Percentiles rank a stretch among this genome's conserved stretches.
Conservation (phyloP, 37 sponge, comb jelly and placozoan genomes). For the Chondrosia reniformis region DNA sequence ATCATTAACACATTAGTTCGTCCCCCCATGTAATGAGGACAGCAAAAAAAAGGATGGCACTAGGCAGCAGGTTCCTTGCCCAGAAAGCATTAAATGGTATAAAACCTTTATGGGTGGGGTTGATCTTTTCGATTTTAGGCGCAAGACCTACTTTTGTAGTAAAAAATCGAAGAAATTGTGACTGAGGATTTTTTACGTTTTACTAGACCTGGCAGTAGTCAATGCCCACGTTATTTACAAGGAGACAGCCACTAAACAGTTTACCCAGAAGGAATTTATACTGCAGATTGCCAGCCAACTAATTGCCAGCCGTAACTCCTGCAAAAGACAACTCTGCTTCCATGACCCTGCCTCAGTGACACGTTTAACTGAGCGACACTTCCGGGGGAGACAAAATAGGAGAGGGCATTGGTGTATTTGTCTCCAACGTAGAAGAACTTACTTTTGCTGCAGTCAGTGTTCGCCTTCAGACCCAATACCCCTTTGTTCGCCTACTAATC, state of each 20-base stretch:
- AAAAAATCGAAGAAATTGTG: constrained; percentile 5
- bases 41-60: not conserved
- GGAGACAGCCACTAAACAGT: not conserved
- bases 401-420: constrained; percentile 1
- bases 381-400: no score
- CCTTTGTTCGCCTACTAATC: not conserved
- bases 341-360: constrained; percentile 4
- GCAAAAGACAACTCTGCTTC: not conserved
- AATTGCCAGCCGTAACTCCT: not conserved
- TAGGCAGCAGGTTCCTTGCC: not conserved
- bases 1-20: not conserved
- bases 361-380: not conserved
- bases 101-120: constrained; percentile 17
- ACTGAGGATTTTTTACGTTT: not conserved
- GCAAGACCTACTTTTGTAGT: constrained; percentile 10
- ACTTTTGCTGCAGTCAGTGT: not conserved
- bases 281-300: not conserved
- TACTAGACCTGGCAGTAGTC: not conserved
- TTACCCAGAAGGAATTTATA: constrained; percentile 8
- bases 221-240: constrained; percentile 14
- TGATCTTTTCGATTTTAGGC: constrained; percentile 10
- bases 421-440: not conserved
- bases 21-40: not conserved
- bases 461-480: not conserved
- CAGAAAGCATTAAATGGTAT: not conserved